Base-by-base conservation (phyloP, 2,113 vertebrate genomes). In the Corythornis cristatus region DNA sequence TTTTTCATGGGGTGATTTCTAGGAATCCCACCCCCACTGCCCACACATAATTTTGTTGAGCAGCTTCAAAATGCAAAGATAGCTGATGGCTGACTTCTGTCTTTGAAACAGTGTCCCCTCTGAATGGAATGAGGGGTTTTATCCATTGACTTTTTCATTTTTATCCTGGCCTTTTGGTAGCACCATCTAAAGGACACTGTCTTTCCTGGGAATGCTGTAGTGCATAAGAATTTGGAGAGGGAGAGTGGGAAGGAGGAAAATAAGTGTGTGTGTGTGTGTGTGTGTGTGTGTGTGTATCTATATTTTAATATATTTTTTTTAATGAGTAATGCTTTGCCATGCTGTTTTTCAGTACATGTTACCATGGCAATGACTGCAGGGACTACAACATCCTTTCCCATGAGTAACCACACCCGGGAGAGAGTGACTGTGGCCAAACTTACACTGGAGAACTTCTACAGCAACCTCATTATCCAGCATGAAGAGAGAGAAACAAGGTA, bases 331-430 rank as follows among this genome's bases (percentile, higher is more conserved):
- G 60, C 71, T 93, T 83, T 93, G 82, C 43, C 87, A 14, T 97
- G 91, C 90, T 88, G 54, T 93, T 50, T 97, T 97, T 90, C 92
- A 95, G 94, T 92, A 33, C 96, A 98, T 96, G 97, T 98, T 97
- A 98, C 98, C 97, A 98, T 99, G 99, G 99, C 99, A 95, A 98
- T 99, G 99, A 99, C 99, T 75, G 99, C 98, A 94, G 99, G 98
- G 97, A 98, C 98, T 70, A 97, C 98, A 94, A 96, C 98, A 76
- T 97, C 98, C 97, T 98, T 99, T 96, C 99, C 99, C 91, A 99
- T 99, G 99, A 99, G 99, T 97, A 99, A 99, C 98, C 99, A 99
- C 97, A 99, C 99, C 87, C 98, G 99, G 33, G 99, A 99, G 97
- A 97, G 99, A 95, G 99, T 99, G 93, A 99, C 99, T 0, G 99